Evolutionary conservation across 2,113 vertebrate genomes (phyloP), one percentile per base, ranked within the genome.

Genomic region (Riparia riparia): DNA sequence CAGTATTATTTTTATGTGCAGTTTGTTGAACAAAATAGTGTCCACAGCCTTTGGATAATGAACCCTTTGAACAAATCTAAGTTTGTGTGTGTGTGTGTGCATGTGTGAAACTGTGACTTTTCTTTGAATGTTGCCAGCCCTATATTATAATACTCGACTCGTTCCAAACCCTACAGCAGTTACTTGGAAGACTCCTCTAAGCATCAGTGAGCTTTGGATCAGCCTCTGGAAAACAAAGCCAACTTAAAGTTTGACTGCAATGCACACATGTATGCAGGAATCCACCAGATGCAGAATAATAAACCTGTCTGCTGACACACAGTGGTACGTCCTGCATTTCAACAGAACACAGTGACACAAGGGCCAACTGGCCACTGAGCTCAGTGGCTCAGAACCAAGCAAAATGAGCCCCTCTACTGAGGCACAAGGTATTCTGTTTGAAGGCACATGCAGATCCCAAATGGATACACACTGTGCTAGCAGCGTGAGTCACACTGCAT

Each of bases 91-190:
- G 63, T 37, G 42, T 37, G 20, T 34, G 37, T 19, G 69, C 17
- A 12, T 58, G 49, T 74, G 73, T 69, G 53, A 94, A 95, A 93
- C 17, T 82, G 32, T 65, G 69, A 74, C 49, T 96, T 77, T 70
- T 94, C 73, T 95, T n/a, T 90, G 79, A 90, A 83, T 63, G 68
- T 78, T 96, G 81, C 63, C 91, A 97, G 82, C 29, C 49, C 60
- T 50, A 26, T 32, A 51, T 78, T 78, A 50, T 65, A 95, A 91
- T 41, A 82, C 5, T 86, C 7, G 2, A 14, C 14, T 79, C 76
- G 31, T 82, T 95, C 93, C 95, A 96, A 94, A 86, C 87, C 74
- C 96, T 95, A 90, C 90, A 95, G 91, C 94, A 95, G 74, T 93
- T 82, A 89, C 70, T 95, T 96, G 90, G 93, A 96, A 88, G 42